phyloP scores from a whole-genome alignment of 2,888 invertebrate species.

The Drosophila multiciliata region DNA sequence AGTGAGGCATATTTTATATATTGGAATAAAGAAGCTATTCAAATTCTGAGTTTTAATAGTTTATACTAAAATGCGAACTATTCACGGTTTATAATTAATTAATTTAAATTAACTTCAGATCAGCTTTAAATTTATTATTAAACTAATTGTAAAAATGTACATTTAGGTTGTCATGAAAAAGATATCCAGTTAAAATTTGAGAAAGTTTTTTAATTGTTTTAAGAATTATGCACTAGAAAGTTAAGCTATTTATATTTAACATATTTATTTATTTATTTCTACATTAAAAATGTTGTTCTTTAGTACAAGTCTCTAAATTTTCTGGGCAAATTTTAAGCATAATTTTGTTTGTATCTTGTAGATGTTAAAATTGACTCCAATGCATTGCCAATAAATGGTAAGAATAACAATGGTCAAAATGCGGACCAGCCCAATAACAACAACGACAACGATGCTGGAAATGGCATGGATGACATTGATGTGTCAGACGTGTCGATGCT shows the following conservation, averaged over 20 bases:
- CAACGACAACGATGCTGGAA: constrained; percentile 8
- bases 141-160: background rate
- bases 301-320: background rate
- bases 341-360: constrained; percentile 27
- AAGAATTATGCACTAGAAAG: background rate
- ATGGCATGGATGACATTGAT: constrained; percentile 33
- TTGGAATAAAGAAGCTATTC: background rate
- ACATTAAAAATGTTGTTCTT: background rate
- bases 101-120: background rate
- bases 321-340: background rate
- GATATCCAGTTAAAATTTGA: background rate
- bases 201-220: background rate
- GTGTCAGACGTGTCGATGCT: constrained; percentile 54
- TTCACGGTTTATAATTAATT: background rate
- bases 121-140: background rate
- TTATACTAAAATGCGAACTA: background rate
- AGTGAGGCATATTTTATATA: background rate
- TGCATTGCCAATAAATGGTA: constrained; percentile 66
- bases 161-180: background rate
- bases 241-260: background rate
- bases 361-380: constrained; percentile 74
- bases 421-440: constrained; percentile 22
- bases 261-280: background rate
- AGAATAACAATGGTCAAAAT: constrained; percentile 27
- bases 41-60: no score